These are phyloP conservation scores for Holothuria glaberrima DNA, from an alignment of 35 echinoderm and acorn worm species.

Conservation along the genomic window DNA sequence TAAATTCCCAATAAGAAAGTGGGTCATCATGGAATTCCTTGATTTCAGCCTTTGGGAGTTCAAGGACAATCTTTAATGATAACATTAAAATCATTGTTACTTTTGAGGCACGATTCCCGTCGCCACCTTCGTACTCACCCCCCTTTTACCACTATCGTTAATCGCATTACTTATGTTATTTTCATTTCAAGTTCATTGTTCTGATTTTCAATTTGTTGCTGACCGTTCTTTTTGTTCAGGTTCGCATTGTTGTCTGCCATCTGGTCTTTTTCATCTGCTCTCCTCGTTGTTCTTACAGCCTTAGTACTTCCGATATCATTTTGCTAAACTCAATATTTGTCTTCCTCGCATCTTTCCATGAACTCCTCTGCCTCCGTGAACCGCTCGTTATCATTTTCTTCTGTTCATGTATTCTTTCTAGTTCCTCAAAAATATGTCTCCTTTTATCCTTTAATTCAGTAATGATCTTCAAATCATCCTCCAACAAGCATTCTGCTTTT, in stretches of 20 bases:
- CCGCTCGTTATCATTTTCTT: not conserved
- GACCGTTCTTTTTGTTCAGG: not conserved
- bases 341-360: not conserved
- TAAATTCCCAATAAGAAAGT: slow-evolving; percentile 23
- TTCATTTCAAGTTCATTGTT: not conserved
- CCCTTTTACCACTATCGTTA: not conserved
- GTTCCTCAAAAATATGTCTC: not conserved
- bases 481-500: not conserved
- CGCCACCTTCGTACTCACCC: not conserved
- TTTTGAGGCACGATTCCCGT: not conserved
- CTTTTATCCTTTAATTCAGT: not conserved
- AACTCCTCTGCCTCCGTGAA: not conserved
- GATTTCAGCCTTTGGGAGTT: slow-evolving; percentile 44
- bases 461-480: not conserved
- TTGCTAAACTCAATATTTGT: not conserved
- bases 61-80: slow-evolving; percentile 37
- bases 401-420: not conserved
- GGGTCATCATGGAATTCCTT: slow-evolving; percentile 1
- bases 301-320: not conserved
- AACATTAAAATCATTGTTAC: not conserved
- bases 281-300: too few relatives aligned
- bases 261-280: not conserved
- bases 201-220: not conserved
- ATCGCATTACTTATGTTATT: not conserved
- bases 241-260: not conserved